Evolutionary conservation across 2,888 invertebrate species (phyloP), one percentile per base, ranked within the genome.

Genomic region (Unio delphinus): DNA sequence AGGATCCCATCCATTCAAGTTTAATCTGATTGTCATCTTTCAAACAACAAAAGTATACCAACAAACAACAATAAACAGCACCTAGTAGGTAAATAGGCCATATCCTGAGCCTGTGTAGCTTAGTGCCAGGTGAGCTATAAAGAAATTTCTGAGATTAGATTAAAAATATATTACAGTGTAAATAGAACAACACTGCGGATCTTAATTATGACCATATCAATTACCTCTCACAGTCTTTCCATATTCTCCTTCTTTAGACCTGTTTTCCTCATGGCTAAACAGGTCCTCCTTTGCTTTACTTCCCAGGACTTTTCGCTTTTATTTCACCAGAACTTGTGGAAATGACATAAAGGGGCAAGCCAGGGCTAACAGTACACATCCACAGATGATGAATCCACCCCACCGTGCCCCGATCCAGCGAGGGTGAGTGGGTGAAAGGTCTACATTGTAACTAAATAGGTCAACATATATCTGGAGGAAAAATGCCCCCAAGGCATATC

Each of bases 311-410:
- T 81, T 81, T 30, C 78, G 72, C 71, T 81, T 83, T 69, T 85
- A 85, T 55, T 79, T 75, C 62, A 83, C 78, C 61, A 88, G 76
- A 11, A 83, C 80, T 91, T 96, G 96, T 28, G 97, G 97, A 91
- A 97, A 96, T 83, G 95, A 94, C 91, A 97, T 96, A 92, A 97
- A 97, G 6, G 97, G 97, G 80, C 96, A 93, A 6, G 97, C 95
- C 34, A 96, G 95, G 70, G 96, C 91, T 73, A 96, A 93, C 5
- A 97, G 92, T 1, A 96, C 92, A 57, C 95, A 91, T 7, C 97
- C 97, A 85, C 96, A 96, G n/a, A 97, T 92, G 65, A 98, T 91
- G 90, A 97, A 98, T 20, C 97, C 97, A 57, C 87, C 88, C 90
- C 90, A 90, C 90, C 90, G 90, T 1, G 89, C 89, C 17, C 90